phyloP scores from a whole-genome alignment of 2,888 invertebrate genomes.

The Hartigia nigra region DNA sequence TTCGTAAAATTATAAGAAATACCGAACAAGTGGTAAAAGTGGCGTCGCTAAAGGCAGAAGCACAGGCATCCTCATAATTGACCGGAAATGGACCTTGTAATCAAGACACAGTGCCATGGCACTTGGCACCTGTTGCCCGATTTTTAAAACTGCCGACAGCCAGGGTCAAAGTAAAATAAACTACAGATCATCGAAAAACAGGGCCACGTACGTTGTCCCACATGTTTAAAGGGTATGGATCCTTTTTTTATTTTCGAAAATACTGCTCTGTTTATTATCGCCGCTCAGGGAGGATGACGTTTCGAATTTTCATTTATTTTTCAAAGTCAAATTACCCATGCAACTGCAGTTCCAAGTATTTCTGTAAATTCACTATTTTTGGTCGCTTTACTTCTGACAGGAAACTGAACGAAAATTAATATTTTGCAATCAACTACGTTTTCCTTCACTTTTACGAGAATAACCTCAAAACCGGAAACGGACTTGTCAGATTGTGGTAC shows the following conservation, averaged over 20 bases:
- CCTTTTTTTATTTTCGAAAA: neutral
- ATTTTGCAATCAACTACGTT: neutral
- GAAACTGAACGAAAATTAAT: neutral
- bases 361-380: neutral
- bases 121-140: slow-evolving; percentile 38
- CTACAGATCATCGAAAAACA: slow-evolving; percentile 12
- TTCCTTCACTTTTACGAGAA: neutral
- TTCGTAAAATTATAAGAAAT: neutral
- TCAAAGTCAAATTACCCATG: neutral
- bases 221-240: slow-evolving; percentile 8
- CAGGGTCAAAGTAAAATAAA: slow-evolving; percentile 18
- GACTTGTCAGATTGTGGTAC: slow-evolving; percentile 2
- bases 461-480: slow-evolving; percentile 15
- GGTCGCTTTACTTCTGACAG: neutral
- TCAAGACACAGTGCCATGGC: slow-evolving; percentile 35
- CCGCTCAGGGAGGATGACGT: neutral
- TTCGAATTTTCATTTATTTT: neutral
- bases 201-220: slow-evolving; percentile 11
- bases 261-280: neutral
- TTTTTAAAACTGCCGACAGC: slow-evolving; percentile 14
- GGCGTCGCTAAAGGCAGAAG: neutral
- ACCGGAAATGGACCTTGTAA: slow-evolving; percentile 37
- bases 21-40: neutral
- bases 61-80: slow-evolving; percentile 28
- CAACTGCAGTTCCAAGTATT: neutral